These are phyloP conservation scores for Alosa alosa DNA, from an alignment of 2,113 vertebrate species.

Conservation along the genomic window DNA sequence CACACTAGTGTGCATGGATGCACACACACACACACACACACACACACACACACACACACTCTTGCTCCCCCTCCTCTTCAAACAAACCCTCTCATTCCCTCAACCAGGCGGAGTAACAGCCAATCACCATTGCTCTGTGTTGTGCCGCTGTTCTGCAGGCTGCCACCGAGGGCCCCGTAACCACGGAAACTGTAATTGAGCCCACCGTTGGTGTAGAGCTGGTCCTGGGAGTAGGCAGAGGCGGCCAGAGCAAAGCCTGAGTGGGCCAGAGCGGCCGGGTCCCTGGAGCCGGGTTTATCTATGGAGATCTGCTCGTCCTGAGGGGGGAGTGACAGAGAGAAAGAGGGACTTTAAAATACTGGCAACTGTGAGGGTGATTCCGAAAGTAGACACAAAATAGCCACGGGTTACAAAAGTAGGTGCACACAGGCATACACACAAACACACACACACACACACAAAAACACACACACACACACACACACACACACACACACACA, in stretches of 20 bases:
- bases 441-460: background rate
- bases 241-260: slow-evolving; percentile 88
- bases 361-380: background rate
- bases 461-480: slow-evolving; percentile 29
- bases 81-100: background rate
- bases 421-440: background rate
- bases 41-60: background rate
- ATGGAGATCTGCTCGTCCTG: slow-evolving; percentile 83
- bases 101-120: background rate
- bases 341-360: background rate
- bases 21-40: background rate
- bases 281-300: slow-evolving; percentile 84
- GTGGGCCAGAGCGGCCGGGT: slow-evolving; percentile 79
- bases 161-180: slow-evolving; percentile 81
- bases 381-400: background rate
- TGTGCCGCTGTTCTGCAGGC: slow-evolving; percentile 82
- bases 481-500: background rate
- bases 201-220: slow-evolving; percentile 94
- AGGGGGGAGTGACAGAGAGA: background rate
- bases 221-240: slow-evolving; percentile 91
- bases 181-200: slow-evolving; percentile 94
- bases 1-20: background rate
- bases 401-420: background rate
- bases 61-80: background rate
- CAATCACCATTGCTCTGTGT: slow-evolving; percentile 88